Evolutionary conservation across 2,797 vertebrate genomes (phyloP).

Genomic region (Thaleichthys pacificus): DNA sequence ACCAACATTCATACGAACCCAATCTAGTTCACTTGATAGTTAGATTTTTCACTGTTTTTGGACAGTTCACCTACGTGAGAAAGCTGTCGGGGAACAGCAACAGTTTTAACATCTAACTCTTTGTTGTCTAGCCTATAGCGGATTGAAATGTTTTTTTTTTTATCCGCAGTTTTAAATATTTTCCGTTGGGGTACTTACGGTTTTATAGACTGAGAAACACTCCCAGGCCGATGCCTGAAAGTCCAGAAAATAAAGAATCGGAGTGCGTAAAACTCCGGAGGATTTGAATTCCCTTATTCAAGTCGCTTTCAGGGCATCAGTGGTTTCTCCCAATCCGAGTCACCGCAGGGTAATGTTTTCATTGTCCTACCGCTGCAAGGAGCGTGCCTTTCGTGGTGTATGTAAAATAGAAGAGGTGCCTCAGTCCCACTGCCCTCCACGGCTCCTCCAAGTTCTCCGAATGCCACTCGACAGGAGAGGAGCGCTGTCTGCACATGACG

Average conservation of each 20-base stretch:
- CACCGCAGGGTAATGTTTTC: slow-evolving; percentile 55
- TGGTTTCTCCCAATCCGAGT: slow-evolving; percentile 45
- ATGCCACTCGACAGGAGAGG: slow-evolving; percentile 49
- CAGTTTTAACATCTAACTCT: neutral
- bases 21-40: neutral
- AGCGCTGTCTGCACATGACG: slow-evolving; percentile 64
- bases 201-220: slow-evolving; percentile 32
- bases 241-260: slow-evolving; percentile 44
- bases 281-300: slow-evolving; percentile 37
- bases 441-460: slow-evolving; percentile 26
- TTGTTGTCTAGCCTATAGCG: neutral
- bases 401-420: slow-evolving; percentile 40
- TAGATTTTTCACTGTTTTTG: neutral
- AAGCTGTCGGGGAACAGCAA: neutral
- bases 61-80: neutral
- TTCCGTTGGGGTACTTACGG: slow-evolving; percentile 51
- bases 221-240: slow-evolving; percentile 53
- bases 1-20: neutral
- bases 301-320: slow-evolving; percentile 51
- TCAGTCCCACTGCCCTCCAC: slow-evolving; percentile 48
- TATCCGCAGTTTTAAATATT: neutral
- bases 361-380: slow-evolving; percentile 57
- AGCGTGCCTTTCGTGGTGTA: neutral
- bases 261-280: slow-evolving; percentile 43
- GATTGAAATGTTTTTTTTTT: neutral